Evolutionary conservation across 2,113 vertebrate genomes (phyloP).

Genomic region (Gobius niger): DNA sequence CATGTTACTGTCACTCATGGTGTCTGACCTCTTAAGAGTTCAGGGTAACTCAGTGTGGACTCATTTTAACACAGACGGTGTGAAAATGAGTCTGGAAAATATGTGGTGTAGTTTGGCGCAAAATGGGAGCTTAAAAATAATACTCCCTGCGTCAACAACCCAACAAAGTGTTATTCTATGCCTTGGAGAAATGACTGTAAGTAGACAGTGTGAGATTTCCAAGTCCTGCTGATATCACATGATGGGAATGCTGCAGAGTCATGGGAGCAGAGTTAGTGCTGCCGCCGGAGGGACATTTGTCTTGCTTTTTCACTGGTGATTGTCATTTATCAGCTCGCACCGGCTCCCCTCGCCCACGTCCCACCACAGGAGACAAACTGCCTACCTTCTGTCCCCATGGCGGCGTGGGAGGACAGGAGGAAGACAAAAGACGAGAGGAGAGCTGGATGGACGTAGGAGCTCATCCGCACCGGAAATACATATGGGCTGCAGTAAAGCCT

Average conservation of each 20-base stretch:
- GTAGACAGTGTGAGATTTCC: neutral
- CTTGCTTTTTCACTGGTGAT: conserved; percentile 29
- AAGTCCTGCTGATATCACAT: conserved; percentile 10
- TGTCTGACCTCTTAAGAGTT: too few relatives aligned
- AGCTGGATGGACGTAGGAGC: conserved; percentile 36
- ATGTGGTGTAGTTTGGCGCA: too few relatives aligned
- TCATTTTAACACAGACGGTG: too few relatives aligned
- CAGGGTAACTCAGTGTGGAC: too few relatives aligned
- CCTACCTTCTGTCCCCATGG: conserved; percentile 19
- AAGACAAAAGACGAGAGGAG: conserved; percentile 43
- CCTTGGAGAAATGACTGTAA: neutral
- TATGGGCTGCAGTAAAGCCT: neutral
- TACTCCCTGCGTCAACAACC: too few relatives aligned
- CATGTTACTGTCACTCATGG: too few relatives aligned
- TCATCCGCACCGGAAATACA: neutral
- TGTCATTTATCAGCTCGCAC: conserved; percentile 39
- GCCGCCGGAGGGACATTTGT: conserved; percentile 33
- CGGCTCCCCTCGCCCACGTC: conserved; percentile 25
- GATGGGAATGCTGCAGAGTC: conserved; percentile 38
- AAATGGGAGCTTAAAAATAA: too few relatives aligned
- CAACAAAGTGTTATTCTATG: neutral
- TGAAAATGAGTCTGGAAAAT: too few relatives aligned
- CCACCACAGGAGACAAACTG: conserved; percentile 30
- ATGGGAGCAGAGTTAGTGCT: conserved; percentile 8
- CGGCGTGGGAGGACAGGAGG: conserved; percentile 53